A percentile compares a stretch with the other conserved stretches of the same genome.
These are phyloP conservation scores for Hoplostethus mediterraneus DNA, from an alignment of 2,797 vertebrate species.

Conservation along the genomic window DNA sequence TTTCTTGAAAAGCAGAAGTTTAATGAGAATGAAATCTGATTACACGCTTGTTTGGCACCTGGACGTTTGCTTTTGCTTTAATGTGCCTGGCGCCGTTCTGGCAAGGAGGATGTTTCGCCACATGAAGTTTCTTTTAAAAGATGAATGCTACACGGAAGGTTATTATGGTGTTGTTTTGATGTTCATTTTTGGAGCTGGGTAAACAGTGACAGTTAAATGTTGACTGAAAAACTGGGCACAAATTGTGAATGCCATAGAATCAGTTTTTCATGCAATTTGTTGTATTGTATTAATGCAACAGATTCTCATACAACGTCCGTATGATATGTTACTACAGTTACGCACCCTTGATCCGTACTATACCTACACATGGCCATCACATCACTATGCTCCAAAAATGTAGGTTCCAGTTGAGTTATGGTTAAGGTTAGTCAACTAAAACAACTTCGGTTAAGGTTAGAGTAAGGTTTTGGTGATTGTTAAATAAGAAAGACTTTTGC, in stretches of 20 bases:
- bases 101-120: constrained; percentile 16
- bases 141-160: constrained; percentile 17
- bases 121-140: constrained; percentile 22
- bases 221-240: neutral
- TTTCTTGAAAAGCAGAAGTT: constrained; percentile 56
- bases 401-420: no score
- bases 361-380: no score
- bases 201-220: neutral
- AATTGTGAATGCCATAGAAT: neutral
- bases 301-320: no score
- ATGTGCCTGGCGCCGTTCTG: constrained; percentile 16
- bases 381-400: no score
- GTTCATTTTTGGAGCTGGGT: neutral
- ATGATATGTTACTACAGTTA: no score
- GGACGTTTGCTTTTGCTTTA: constrained; percentile 27
- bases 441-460: no score
- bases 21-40: constrained; percentile 68
- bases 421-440: no score
- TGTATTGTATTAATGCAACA: neutral
- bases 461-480: no score
- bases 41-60: constrained; percentile 64
- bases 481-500: no score
- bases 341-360: no score
- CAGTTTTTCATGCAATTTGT: neutral
- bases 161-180: constrained; percentile 1